Evolutionary conservation across 2,797 vertebrate genomes (phyloP).

Genomic region (Acipenser transmontanus): DNA sequence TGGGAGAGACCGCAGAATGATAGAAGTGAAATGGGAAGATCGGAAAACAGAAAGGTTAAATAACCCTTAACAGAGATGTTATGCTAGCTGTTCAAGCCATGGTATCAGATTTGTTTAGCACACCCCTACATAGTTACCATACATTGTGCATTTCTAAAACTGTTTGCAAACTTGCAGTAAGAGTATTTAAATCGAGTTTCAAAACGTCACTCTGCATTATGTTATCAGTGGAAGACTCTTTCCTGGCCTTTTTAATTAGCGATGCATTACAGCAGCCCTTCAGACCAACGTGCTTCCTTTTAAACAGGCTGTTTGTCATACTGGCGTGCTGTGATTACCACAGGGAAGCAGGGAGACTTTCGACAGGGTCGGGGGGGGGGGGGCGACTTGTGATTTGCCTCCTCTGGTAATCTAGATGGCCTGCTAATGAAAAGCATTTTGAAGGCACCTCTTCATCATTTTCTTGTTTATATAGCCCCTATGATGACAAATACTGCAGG

Average conservation of each 20-base stretch:
- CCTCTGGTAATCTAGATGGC: conserved; percentile 13
- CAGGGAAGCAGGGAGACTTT: not conserved
- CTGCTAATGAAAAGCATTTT: conserved; percentile 23
- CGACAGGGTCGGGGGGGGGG: not conserved
- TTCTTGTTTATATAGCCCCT: conserved; percentile 25
- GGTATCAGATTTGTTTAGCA: too few species aligned
- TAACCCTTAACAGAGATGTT: too few species aligned
- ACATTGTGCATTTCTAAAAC: too few species aligned
- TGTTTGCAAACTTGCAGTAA: too few species aligned
- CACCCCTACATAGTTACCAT: too few species aligned
- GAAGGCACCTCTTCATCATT: conserved; percentile 23
- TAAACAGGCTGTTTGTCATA: not conserved
- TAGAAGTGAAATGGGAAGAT: too few species aligned
- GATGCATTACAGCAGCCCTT: not conserved
- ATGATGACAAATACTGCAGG: conserved; percentile 21
- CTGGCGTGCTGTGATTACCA: not conserved
- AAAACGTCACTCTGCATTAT: not conserved
- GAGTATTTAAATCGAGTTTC: not conserved
- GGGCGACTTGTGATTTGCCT: not conserved
- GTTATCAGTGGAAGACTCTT: not conserved
- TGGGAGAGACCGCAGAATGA: too few species aligned
- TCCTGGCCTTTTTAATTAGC: not conserved
- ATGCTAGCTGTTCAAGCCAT: too few species aligned
- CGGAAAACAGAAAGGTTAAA: too few species aligned
- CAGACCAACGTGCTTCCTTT: not conserved